Conservation (phyloP, 1,140 invertebrate genomes). For the Gryon sp. region DNA sequence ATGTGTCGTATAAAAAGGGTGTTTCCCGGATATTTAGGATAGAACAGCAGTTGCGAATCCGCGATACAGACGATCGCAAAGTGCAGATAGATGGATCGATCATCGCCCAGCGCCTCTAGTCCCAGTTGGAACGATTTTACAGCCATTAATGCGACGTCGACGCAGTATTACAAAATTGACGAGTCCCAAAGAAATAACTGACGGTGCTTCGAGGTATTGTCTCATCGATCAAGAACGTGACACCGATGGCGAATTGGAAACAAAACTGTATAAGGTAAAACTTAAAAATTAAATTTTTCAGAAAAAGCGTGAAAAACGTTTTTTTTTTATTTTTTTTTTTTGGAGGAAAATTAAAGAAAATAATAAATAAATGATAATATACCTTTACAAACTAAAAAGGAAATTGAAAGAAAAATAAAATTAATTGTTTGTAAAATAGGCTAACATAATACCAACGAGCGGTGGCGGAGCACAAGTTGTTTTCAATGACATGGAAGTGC, state of each 20-base stretch:
- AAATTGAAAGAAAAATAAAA: no score
- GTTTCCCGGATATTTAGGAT: constrained; percentile 59
- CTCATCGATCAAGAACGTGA: constrained; percentile 95
- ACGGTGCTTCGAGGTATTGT: constrained; percentile 90
- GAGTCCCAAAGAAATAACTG: constrained; percentile 80
- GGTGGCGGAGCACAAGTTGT: constrained; percentile 96
- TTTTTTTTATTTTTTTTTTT: no score
- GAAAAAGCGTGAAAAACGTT: no score
- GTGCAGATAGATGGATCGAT: constrained; percentile 92
- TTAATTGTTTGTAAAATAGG: constrained; percentile 77
- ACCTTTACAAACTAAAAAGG: no score
- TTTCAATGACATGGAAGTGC: constrained; percentile 95
- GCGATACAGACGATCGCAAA: constrained; percentile 88
- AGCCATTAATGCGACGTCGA: constrained; percentile 89
- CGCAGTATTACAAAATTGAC: constrained; percentile 91
- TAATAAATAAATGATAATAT: no score
- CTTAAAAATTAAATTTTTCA: no score
- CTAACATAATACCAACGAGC: constrained; percentile 93
- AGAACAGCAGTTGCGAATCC: constrained; percentile 84
- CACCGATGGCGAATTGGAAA: constrained; percentile 94
- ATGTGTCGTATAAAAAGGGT: constrained; percentile 36
- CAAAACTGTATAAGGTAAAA: constrained; percentile 91
- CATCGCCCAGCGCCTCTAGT: constrained; percentile 88
- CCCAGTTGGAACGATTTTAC: constrained; percentile 91
- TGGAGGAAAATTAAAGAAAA: no score